Percentiles rank a stretch among this genome's conserved stretches.
These are phyloP conservation scores for Podargus strigoides DNA, from an alignment of 2,797 vertebrate genomes.

Conservation along the genomic window DNA sequence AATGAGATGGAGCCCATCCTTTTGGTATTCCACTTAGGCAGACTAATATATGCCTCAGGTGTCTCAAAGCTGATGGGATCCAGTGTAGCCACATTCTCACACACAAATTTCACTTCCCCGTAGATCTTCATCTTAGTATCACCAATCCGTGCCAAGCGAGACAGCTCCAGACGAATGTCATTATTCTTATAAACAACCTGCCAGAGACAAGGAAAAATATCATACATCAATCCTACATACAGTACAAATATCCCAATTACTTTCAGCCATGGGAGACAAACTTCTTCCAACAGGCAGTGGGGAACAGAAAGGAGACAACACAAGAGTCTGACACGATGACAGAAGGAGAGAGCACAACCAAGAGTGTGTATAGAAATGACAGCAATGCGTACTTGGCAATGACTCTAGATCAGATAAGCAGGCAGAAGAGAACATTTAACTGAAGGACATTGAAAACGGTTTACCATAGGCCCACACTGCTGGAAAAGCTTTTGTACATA, in stretches of 20 bases:
- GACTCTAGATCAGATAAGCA: background rate
- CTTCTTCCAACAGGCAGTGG: background rate
- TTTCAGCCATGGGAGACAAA: constrained; percentile 28
- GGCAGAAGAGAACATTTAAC: background rate
- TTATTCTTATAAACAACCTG: constrained; percentile 99
- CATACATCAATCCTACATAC: constrained; percentile 67
- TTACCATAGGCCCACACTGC: background rate
- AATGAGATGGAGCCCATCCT: constrained; percentile 98
- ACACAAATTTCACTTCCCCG: constrained; percentile 92
- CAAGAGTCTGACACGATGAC: background rate
- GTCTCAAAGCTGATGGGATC: constrained; percentile 98
- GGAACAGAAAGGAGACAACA: background rate
- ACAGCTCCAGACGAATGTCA: constrained; percentile 95
- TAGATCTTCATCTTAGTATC: constrained; percentile 99
- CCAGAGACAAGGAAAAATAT: constrained; percentile 49
- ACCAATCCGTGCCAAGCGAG: constrained; percentile 91
- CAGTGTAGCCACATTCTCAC: constrained; percentile 95
- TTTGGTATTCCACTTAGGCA: constrained; percentile 99
- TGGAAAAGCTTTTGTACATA: background rate
- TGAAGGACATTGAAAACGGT: background rate
- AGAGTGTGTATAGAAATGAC: background rate
- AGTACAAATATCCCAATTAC: constrained; percentile 42
- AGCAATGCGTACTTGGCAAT: background rate
- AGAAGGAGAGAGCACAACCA: background rate
- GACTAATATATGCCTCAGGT: constrained; percentile 94